Conservation (phyloP, 2,113 vertebrate genomes). For the Prinia subflava region DNA sequence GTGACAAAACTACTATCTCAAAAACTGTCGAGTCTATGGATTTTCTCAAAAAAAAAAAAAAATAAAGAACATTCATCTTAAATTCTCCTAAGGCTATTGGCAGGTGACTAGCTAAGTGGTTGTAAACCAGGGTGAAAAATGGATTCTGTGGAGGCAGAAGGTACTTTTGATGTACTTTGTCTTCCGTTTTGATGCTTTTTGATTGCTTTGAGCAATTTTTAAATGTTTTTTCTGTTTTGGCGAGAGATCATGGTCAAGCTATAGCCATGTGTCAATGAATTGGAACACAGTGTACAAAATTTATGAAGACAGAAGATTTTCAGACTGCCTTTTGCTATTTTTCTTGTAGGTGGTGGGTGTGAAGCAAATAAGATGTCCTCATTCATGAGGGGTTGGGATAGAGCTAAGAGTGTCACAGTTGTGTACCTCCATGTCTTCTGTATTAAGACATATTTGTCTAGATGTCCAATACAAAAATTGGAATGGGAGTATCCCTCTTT, state of each 20-base stretch:
- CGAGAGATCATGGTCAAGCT: background rate
- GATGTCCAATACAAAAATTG: background rate
- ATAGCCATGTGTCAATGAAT: background rate
- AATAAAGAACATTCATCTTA: constrained; percentile 44
- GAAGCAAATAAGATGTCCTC: background rate
- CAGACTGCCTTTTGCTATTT: background rate
- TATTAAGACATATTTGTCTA: background rate
- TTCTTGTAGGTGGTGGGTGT: background rate
- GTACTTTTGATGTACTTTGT: constrained; percentile 2
- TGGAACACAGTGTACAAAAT: background rate
- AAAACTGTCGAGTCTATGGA: constrained; percentile 55
- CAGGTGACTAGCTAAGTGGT: constrained; percentile 37
- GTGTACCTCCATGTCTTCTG: background rate
- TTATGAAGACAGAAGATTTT: background rate
- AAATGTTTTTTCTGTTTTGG: constrained; percentile 7
- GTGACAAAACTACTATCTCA: constrained; percentile 7
- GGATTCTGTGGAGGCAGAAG: background rate
- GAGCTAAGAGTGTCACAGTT: background rate
- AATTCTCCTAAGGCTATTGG: constrained; percentile 41
- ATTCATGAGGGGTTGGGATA: background rate
- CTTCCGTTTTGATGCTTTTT: background rate
- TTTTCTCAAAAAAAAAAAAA: background rate
- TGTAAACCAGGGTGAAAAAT: constrained; percentile 62
- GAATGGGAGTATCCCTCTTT: background rate
- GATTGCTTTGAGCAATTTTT: background rate